Evolutionary conservation across 2,797 vertebrate genomes (phyloP), one percentile per base, ranked within the genome.

Genomic region (Orientallactaga sibirica): DNA sequence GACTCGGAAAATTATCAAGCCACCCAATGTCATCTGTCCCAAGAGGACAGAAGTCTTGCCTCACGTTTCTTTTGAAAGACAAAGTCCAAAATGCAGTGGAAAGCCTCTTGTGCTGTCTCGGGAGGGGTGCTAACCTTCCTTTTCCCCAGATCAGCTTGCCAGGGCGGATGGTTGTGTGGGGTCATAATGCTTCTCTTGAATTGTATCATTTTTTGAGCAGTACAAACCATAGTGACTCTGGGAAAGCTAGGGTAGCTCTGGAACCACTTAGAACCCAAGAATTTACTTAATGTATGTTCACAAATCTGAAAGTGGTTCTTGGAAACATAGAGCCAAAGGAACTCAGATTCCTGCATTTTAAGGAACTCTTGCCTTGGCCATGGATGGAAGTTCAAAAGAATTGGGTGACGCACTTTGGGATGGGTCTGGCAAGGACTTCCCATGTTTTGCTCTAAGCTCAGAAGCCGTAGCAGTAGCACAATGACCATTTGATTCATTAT

Each of bases 331-430:
- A 67, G 24, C 41, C 88, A 93, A 93, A 93, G 41, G n/a, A 76
- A 94, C 86, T 92, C 86, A 94, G 93, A 95, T 82, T 96, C 64
- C 74, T 92, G 29, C 25, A 41, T 83, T 94, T 83, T 20, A 92
- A 95, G 77, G 19, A 75, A 75, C 71, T 85, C 89, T 90, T 92
- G 82, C 90, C 55, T 94, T 18, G 7, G 92, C 96, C 76, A 74
- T 76, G 93, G 73, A 90, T 95, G 55, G 73, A 77, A n/a, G 67
- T 84, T 97, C 85, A 94, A 90, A 96, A 88, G 79, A 96, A 61
- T 48, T 5, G 37, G 68, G 75, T 96, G 90, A 97, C 90, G 70
- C 95, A 97, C 58, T 41, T 86, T 92, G 92, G 78, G 85, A 80
- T 91, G 62, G 86, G 86, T 41, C 68, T 48, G 61, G 75, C 77